These are phyloP conservation scores for Prietella phreatophila DNA, from an alignment of 2,113 vertebrate genomes.

Conservation along the genomic window DNA sequence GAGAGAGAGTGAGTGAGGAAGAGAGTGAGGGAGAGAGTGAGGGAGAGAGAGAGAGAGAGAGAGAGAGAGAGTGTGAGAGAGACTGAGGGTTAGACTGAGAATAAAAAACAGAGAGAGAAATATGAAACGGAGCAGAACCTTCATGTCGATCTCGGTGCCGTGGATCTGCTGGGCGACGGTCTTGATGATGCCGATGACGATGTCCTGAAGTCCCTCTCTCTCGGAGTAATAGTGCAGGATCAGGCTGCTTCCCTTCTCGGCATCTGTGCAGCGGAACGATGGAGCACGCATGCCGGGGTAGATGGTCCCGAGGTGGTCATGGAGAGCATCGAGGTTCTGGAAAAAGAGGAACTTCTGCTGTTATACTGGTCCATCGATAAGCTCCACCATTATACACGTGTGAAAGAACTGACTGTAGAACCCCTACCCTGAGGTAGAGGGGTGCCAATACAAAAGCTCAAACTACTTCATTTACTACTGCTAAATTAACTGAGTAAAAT, in stretches of 20 bases:
- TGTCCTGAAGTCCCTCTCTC: conserved; percentile 96
- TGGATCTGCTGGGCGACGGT: conserved; percentile 98
- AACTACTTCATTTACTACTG: not conserved
- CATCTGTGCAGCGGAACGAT: conserved; percentile 94
- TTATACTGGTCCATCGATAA: not conserved
- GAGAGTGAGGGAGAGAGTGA: too few relatives aligned
- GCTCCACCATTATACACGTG: not conserved
- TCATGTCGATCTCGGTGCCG: conserved; percentile 98
- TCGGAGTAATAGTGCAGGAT: conserved; percentile 98
- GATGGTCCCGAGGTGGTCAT: conserved; percentile 97
- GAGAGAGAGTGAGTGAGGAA: too few relatives aligned
- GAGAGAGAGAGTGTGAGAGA: too few relatives aligned
- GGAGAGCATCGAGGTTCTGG: conserved; percentile 94
- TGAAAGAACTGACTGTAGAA: not conserved
- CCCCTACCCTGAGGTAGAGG: too few relatives aligned
- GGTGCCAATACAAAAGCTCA: not conserved
- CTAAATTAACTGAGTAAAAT: not conserved
- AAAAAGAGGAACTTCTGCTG: conserved; percentile 33
- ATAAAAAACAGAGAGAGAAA: conserved; percentile 10
- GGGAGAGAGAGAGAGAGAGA: too few relatives aligned
- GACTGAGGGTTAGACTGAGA: too few relatives aligned
- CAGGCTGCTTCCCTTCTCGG: conserved; percentile 92
- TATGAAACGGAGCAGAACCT: conserved; percentile 73
- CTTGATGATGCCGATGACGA: conserved; percentile 98
- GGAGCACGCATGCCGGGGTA: conserved; percentile 98